Evolutionary conservation across 2,113 vertebrate genomes (phyloP), one percentile per base, ranked within the genome.

Genomic region (Protobothrops flavoviridis): DNA sequence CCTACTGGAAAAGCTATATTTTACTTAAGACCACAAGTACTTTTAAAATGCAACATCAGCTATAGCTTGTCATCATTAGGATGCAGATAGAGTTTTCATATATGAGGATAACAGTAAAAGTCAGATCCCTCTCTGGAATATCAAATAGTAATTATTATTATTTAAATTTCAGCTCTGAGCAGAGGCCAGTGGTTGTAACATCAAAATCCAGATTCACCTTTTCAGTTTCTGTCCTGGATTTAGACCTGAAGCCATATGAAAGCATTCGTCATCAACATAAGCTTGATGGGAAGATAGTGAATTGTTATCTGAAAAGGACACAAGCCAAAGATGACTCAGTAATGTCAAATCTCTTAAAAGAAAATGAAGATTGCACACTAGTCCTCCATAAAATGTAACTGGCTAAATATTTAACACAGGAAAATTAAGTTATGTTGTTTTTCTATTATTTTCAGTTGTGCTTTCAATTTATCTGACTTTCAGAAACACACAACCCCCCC

Each of bases 211-310:
- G 98, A 57, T 98, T 99, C 93, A 98, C 98, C 45, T 99, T 98
- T 96, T 99, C 98, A 0, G 98, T 99, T 92, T 99, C 99, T 93
- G 98, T 99, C 96, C 95, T 99, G 97, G 99, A 99, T 94, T 97
- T 99, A 8, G 99, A 99, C 95, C 98, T 99, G 3, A 99, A 99
- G 94, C 99, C 98, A 0, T 99, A 99, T 0, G 98, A 99, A 94
- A 99, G 98, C 97, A 98, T 99, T 90, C 98, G 98, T 50, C 98
- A 99, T 89, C 99, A 99, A 97, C 97, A 98, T 96, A 98, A 98
- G 87, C 97, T 99, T 0, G 99, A 99, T 92, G 97, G 98, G 95
- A 99, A 98, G 97, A 99, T 99, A 3, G 98, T 99, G 89, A 99
- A 97, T 95, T 98, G 98, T 96, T 99, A 99, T 95, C 94, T 98